A percentile compares a stretch with the other conserved stretches of the same genome.
Conservation (phyloP, 2,797 vertebrate genomes). For the Betta splendens region DNA sequence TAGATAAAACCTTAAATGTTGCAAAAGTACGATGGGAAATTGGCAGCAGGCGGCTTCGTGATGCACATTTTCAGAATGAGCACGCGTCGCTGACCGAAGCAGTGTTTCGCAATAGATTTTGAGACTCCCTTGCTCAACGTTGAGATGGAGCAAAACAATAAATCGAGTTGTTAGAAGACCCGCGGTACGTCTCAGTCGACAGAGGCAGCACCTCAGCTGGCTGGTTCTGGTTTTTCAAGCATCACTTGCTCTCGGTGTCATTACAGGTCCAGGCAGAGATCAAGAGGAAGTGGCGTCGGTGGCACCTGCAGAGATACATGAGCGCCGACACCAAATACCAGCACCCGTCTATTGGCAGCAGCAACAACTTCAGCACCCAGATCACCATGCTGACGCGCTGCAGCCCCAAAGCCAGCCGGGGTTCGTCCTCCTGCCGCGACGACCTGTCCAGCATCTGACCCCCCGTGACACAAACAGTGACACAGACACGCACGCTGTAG, state of each 20-base stretch:
- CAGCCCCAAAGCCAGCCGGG: slow-evolving; percentile 87
- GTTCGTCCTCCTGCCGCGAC: slow-evolving; percentile 76
- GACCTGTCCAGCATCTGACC: slow-evolving; percentile 77
- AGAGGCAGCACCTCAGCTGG: too few relatives aligned
- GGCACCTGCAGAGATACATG: slow-evolving; percentile 90
- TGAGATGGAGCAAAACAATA: slow-evolving; percentile 1
- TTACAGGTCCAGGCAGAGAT: slow-evolving; percentile 93
- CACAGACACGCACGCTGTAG: background rate
- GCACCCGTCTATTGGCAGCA: slow-evolving; percentile 90
- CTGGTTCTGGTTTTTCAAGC: too few relatives aligned
- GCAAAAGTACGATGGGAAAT: too few relatives aligned
- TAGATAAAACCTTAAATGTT: background rate
- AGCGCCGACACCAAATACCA: slow-evolving; percentile 90
- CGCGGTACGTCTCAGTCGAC: background rate
- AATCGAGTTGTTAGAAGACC: background rate
- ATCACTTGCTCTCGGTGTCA: background rate
- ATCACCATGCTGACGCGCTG: slow-evolving; percentile 93
- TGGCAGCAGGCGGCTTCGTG: too few relatives aligned
- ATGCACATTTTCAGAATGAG: background rate
- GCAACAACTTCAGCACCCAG: slow-evolving; percentile 95
- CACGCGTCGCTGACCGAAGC: background rate
- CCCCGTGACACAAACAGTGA: background rate
- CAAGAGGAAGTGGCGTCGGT: slow-evolving; percentile 94
- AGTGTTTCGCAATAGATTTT: background rate
- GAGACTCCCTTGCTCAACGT: background rate